Percentiles rank a stretch among this genome's conserved stretches.
Evolutionary conservation across 2,888 invertebrate species (phyloP).

Genomic region (Sussaba pulchella): DNA sequence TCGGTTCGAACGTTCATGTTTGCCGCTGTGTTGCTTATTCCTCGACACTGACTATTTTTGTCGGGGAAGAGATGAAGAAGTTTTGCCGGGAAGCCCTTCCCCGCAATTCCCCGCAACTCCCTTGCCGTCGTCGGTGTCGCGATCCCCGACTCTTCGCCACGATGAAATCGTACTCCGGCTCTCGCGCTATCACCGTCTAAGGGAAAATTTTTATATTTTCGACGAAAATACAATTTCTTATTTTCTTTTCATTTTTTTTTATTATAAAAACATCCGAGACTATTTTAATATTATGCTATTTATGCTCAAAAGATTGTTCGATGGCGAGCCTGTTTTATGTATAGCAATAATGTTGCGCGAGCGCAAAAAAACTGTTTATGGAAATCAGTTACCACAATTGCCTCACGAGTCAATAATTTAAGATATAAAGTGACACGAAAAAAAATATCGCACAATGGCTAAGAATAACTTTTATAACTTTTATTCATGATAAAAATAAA

Average conservation of each 20-base stretch:
- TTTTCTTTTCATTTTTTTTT: constrained; percentile 20
- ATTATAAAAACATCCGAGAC: background rate
- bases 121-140: constrained; percentile 4
- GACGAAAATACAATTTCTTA: constrained; percentile 19
- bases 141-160: constrained; percentile 30
- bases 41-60: constrained; percentile 64
- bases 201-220: constrained; percentile 1
- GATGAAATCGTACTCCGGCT: constrained; percentile 58
- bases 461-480: no score
- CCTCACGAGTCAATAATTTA: no score
- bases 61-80: constrained; percentile 61
- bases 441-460: no score
- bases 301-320: no score
- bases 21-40: constrained; percentile 13
- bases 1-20: background rate
- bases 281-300: no score
- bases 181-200: constrained; percentile 10
- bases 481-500: no score
- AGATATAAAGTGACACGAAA: no score
- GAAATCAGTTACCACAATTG: no score
- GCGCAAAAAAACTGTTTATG: no score
- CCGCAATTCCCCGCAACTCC: constrained; percentile 8
- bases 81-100: constrained; percentile 54
- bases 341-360: no score
- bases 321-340: no score